Base-by-base conservation (phyloP, 2,113 vertebrate genomes). In the Heliornis fulica region DNA sequence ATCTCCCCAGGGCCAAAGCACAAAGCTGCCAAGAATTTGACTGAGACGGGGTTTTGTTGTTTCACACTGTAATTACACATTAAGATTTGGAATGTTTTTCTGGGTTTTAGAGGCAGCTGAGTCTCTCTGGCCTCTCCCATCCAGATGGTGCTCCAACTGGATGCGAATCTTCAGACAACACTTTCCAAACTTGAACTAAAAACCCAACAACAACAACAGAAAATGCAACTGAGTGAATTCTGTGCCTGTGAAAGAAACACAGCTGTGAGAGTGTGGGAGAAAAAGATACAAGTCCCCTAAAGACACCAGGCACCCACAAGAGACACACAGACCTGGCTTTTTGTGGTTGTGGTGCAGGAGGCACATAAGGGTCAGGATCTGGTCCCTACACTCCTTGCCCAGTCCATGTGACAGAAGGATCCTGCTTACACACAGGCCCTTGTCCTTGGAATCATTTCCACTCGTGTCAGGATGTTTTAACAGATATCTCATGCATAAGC, bases 131-230 rank as follows among this genome's bases (percentile, higher is more conserved):
- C 96, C 92, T 92, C 88, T 94, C 85, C 94, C 92, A 83, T 96
- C 94, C 93, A 95, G 93, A 96, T 92, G 90, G 96, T 83, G 20
- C 83, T 88, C 96, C 94, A 96, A 96, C 60, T 95, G 93, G 80
- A 93, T 89, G 48, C 2, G 2, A 85, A 77, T 87, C 89, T 95
- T 91, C 70, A 89, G 69, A 87, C 57, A 93, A 76, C 70, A 29
- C 40, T 95, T 91, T 70, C 53, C 72, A 88, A 90, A 92, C 43
- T 38, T 53, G 29, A 89, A 74, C 59, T 64, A 32, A 92, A 95
- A 90, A 4, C 59, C 6, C 63, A 69, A 57, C 32, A 90, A 87
- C 46, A 94, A 66, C 59, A 89, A 91, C 21, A n/a, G 61, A 21
- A 89, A 70, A 38, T n/a, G 26, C 12, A 63, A 61, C 68, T 15